Evolutionary conservation across 53 echinoderm and acorn worm species (phyloP).

Genomic region (Glandiceps talaboti): DNA sequence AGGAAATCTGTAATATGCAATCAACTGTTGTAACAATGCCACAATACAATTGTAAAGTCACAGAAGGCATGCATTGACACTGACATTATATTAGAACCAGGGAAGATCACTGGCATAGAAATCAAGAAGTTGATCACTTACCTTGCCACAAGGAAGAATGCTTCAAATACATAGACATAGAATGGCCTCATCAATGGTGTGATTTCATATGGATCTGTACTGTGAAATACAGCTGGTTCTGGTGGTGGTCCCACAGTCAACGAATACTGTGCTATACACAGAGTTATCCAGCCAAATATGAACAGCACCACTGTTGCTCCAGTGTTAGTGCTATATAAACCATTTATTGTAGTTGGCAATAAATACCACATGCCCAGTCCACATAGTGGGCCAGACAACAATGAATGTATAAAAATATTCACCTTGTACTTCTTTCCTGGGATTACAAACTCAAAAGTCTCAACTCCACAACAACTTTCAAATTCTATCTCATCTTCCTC

Average conservation of each 20-base stretch:
- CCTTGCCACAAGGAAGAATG: constrained; percentile 61
- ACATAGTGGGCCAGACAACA: constrained; percentile 41
- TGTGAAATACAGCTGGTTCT: constrained; percentile 58
- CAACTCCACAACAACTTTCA: constrained; percentile 51
- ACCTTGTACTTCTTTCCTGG: constrained; percentile 69
- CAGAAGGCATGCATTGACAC: not conserved
- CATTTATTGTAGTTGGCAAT: constrained; percentile 46
- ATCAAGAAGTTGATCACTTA: constrained; percentile 33
- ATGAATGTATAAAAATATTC: constrained; percentile 63
- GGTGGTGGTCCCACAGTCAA: constrained; percentile 59
- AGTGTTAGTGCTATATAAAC: constrained; percentile 38
- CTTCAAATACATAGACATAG: constrained; percentile 50
- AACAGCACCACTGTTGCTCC: constrained; percentile 59
- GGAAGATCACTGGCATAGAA: not conserved
- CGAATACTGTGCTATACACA: constrained; percentile 88
- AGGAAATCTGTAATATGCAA: too few relatives aligned
- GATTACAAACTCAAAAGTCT: constrained; percentile 60
- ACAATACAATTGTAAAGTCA: not conserved
- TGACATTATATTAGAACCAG: not conserved
- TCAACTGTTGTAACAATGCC: too few relatives aligned
- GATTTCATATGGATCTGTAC: constrained; percentile 61
- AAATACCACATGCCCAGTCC: constrained; percentile 70
- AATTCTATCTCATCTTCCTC: constrained; percentile 95
- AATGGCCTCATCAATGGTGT: constrained; percentile 65
- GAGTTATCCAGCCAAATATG: constrained; percentile 54